Conservation (phyloP, 1,140 invertebrate species). For the Rhopalosiphum padi region DNA sequence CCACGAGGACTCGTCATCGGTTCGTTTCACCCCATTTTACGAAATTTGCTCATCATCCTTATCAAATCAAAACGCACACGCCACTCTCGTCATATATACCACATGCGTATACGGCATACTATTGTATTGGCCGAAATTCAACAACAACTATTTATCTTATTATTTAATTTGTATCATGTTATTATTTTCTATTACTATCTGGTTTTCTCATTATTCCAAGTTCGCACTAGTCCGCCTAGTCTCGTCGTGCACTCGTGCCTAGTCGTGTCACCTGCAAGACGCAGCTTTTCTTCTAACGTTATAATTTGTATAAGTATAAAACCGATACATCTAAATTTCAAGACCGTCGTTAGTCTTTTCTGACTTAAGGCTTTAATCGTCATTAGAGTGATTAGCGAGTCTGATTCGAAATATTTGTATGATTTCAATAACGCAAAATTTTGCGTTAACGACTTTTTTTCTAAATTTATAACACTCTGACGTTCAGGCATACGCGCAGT, state of each 20-base stretch:
- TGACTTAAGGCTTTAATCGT: not conserved
- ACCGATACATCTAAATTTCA: not conserved
- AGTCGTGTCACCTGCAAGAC: not conserved
- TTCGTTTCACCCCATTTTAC: slow-evolving; percentile 8
- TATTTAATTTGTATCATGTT: not conserved
- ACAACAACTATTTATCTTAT: not conserved
- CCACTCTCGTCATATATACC: not conserved
- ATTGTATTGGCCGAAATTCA: not conserved
- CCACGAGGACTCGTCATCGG: not conserved
- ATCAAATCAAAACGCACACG: slow-evolving; percentile 11
- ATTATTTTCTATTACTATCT: not conserved
- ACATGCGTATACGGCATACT: not conserved
- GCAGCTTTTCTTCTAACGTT: not conserved
- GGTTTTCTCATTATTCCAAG: not conserved
- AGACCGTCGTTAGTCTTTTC: not conserved
- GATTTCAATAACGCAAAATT: not conserved
- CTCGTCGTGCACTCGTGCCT: too few species aligned
- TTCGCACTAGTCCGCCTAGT: not conserved
- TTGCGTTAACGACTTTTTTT: not conserved
- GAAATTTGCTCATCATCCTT: not conserved
- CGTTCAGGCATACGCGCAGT: not conserved
- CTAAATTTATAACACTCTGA: not conserved
- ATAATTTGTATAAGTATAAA: not conserved
- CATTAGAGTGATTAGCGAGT: not conserved
- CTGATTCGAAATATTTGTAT: not conserved